Base-by-base conservation (phyloP, 1,140 invertebrate genomes). In the Drosophila kurseongensis region DNA sequence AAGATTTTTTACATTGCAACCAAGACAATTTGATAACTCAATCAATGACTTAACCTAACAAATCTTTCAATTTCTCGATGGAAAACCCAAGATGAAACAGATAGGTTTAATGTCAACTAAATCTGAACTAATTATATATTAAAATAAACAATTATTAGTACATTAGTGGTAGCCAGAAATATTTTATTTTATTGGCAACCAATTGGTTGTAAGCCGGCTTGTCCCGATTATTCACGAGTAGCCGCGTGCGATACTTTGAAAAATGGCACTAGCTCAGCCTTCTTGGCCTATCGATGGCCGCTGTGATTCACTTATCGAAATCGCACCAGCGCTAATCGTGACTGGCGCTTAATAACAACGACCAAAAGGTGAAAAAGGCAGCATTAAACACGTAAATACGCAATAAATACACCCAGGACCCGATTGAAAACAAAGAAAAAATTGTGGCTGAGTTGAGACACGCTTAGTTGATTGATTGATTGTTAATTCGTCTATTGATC, bases 311-410 rank as follows among this genome's bases (percentile, higher is more conserved):
- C 29, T 32, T 66, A 67, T 68, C 65, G 65, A 38, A 12, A 27
- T 10, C 32, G n/a, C 35, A 14, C 29, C 61, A 68, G 32, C 65
- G 44, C 81, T 66, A 79, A 86, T 89, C 84, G 80, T 88, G 83
- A 88, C 84, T 88, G 84, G 83, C 84, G 84, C 84, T 88, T 84
- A 86, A 88, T 86, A 86, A 88, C 84, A 88, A 90, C 84, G 80
- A 88, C 75, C 51, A 59, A 83, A 74, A 73, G 75, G 56, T 59
- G 44, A 73, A 84, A 89, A 78, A 78, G 52, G 74, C 76, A 54
- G 57, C 50, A 88, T 38, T 72, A 78, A 88, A 74, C 66, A 83
- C 55, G 32, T 29, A 75, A 80, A 84, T 80, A 89, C 85, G 67
- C 77, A 84, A 42, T 78, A 75, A 48, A 68, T 44, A 84, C 40